Evolutionary conservation across 2,888 invertebrate species (phyloP), one percentile per base, ranked within the genome.

Genomic region (Netelia inedita): DNA sequence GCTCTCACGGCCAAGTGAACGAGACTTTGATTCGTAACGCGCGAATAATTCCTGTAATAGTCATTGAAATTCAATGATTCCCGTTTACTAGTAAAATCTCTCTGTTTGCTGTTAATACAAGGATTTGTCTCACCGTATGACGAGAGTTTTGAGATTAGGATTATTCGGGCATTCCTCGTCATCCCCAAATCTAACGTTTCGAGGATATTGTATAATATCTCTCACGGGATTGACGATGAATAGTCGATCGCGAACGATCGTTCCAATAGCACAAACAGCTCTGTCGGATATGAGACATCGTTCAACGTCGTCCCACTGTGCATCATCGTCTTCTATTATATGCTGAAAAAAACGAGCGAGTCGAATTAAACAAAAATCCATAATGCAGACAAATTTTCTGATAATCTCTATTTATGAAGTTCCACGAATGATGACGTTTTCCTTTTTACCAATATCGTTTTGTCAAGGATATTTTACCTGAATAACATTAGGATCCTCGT

Each of bases 21-120:
- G 19, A 97, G 90, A 65, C 96, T 96, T 6, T 94, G 92, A 89
- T 97, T 95, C 0, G 96, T 96, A 0, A 97, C 95, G 78, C 94
- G 94, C 5, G 94, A 94, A 89, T 95, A 97, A 3, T 96, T 96
- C 0, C 95, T 95, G 5, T 95, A 61, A 86, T 76, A 79, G 16
- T 43, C 23, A 65, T 72, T 43, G 6, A 28, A 59, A 43, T 59
- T 59, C 19, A 79, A 72, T 82, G 43, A 76, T 78, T 73, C 84
- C 23, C 35, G 6, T 35, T 35, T 35, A n/a, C n/a, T n/a, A 35
- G 35, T 35, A 35, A 35, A 6, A 5, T 35, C 35, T 35, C 35
- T 35, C 35, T 35, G 35, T 8, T 35, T 35, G 35, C 35, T 35
- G 35, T 35, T 35, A 6, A 35, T 46, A 1, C 10, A 28, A n/a